Percentiles rank a stretch among this genome's conserved stretches.
Evolutionary conservation across 2,797 vertebrate genomes (phyloP).

Genomic region (Peromyscus aztecus): DNA sequence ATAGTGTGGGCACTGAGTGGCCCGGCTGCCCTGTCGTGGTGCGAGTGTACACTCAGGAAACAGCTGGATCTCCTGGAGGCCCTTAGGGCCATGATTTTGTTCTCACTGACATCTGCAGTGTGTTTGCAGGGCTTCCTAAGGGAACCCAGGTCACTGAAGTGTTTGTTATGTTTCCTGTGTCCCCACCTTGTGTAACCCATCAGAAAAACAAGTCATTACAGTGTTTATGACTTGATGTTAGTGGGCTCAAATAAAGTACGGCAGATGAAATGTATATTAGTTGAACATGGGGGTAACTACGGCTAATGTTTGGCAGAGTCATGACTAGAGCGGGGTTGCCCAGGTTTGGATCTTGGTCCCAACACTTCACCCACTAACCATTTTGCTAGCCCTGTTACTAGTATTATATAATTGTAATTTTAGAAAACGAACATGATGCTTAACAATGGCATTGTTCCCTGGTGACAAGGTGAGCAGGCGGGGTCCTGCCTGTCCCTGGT

Average conservation of each 20-base stretch:
- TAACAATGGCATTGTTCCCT: not conserved
- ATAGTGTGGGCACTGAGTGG: accelerated
- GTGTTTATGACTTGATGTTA: not conserved
- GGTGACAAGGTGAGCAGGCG: not conserved
- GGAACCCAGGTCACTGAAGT: not conserved
- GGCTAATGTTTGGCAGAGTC: not conserved
- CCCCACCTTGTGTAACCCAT: not conserved
- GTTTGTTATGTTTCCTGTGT: conserved; percentile 29
- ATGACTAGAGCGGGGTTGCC: not conserved
- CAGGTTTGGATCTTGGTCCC: not conserved
- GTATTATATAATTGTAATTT: conserved; percentile 32
- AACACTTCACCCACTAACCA: not conserved
- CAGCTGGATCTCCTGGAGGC: not conserved
- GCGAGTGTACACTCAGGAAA: not conserved
- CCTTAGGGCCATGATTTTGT: not conserved
- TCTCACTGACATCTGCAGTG: not conserved
- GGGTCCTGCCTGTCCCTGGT: not conserved
- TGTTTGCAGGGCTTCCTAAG: not conserved
- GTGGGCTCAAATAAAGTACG: conserved; percentile 31
- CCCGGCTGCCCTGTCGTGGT: accelerated
- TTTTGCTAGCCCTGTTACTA: not conserved
- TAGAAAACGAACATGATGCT: conserved; percentile 8
- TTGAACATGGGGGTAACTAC: not conserved
- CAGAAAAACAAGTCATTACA: conserved; percentile 1
- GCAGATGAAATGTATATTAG: not conserved